Base-by-base conservation (phyloP, 2,797 vertebrate genomes). In the Gadopsis bispinosus region DNA sequence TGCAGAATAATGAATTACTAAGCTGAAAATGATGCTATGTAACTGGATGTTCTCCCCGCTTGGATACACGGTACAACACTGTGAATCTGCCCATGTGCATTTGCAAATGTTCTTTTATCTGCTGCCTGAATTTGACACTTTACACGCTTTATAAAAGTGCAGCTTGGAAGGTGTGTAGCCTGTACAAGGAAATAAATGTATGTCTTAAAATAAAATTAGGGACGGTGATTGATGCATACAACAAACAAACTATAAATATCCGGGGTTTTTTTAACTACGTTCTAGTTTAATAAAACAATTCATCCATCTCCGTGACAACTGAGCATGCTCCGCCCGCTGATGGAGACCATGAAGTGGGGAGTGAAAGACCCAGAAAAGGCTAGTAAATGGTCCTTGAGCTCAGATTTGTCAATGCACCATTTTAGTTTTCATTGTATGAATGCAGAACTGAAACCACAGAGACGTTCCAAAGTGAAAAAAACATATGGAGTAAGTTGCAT, bases 41-140 rank as follows among this genome's bases (percentile, higher is more conserved):
- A 26, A 71, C 22, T 26, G 0, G 19, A 16, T 35, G 7, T 62
- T 59, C 7, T 29, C 62, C 11, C 11, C 73, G 75, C 39, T 65
- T 67, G 61, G 73, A 11, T 5, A 43, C 26, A 26, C 26, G 26
- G 26, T 13, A 26, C 2, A 39, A 3, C 41, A 74, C 35, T 43
- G 16, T 14, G 20, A 10, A 64, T 55, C 8, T 56, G 22, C 22
- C 7, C 7, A 4, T 31, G 43, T 35, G 43, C 0, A 1, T 75
- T 54, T 77, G 19, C 12, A 64, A 64, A 48, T 6, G 0, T 48
- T 77, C 37, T 62, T 82, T 55, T 29, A 63, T 39, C 31, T 60
- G 75, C 54, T 63, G 72, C 63, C 48, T 69, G 0, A 53, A 55
- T 62, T 83, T 79, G 62, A 65, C 60, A 69, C 19, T 66, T 56